Base-by-base conservation (phyloP, 2,888 invertebrate species). In the Callinectes sapidus region DNA sequence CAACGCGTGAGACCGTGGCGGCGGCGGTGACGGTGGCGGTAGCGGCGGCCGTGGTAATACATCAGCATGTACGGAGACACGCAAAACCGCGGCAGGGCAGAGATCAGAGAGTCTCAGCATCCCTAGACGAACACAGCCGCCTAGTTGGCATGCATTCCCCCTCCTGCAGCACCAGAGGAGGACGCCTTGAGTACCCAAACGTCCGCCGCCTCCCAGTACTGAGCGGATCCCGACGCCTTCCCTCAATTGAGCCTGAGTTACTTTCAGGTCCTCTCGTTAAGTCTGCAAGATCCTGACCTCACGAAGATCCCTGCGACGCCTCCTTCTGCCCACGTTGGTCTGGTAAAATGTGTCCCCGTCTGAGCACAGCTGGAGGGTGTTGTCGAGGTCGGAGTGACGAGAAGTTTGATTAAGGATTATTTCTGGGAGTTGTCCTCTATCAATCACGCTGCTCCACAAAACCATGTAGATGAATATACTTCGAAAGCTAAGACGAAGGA, bases 191-290 rank as follows among this genome's bases (percentile, higher is more conserved):
- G 71, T 89, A 89, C 77, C 71, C 42, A 71, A 28, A 89, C 77
- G 48, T 18, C 28, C 42, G 28, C 42, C 71, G 28, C 42, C 71
- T 39, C n/a, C 28, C 1, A 89, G 89, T 89, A 81, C 81, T 18
- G 18, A 10, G 42, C 35, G 89, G n/a, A 5, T 16, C 71, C 39
- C 39, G 39, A 39, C 18, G 35, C 87, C 32, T 86, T 42, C 66
- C 91, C 91, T 71, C n/a, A n/a, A n/a, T n/a, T 91, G 86, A 91
- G 91, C 87, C 91, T 91, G 91, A 91, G 91, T 87, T 91, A 91
- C 87, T 81, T n/a, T 10, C 81, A 32, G 81, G 35, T 35, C 13
- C 35, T 10, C 81, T 81, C 81, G 81, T 81, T 81, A 81, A 81
- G 81, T 81, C 81, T 13, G 81, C 35, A 81, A 81, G 81, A 81